Evolutionary conservation across 2,888 invertebrate genomes (phyloP), one percentile per base, ranked within the genome.

Genomic region (Drosophila meridionalis): DNA sequence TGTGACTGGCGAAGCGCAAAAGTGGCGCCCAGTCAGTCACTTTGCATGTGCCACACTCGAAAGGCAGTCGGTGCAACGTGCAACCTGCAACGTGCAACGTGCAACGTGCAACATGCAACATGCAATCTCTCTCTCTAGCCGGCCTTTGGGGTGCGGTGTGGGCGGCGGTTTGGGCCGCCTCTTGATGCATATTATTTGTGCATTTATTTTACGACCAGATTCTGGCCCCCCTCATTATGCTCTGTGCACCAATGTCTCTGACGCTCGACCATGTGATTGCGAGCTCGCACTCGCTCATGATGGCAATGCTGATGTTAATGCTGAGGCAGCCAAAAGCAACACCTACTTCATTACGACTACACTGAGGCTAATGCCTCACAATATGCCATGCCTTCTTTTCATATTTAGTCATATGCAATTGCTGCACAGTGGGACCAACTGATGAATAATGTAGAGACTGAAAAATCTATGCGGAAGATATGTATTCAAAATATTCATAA

Each of bases 1-100:
- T 86, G 85, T 47, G 79, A 69, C 78, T 78, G 76, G 73, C 88
- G 86, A 83, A 83, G 83, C 83, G 86, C 75, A 84, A 83, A 87
- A 85, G 80, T 88, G 88, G 86, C 83, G 83, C 88, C 82, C 61
- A 67, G 74, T 43, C 48, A 48, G 38, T 50, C 78, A 80, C 78
- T 78, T 78, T 78, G 78, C 78, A 78, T 78, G 78, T 66, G 70
- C 78, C 59, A 78, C 70, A 75, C 70, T 59, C 69, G 63, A 71
- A 55, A 59, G 47, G 76, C 80, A 78, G 59, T 42, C 56, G 45
- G n/a, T 47, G 50, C 40, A 50, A 38, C 61, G 12, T 64, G 63
- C 76, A 50, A 47, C 62, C 47, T 71, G 67, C 65, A 62, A 50
- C 50, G n/a, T 32, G 52, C 43, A 64, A 52, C 45, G 36, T 36